Base-by-base conservation (phyloP, 2,888 invertebrate genomes). In the Dryadula phaetusa region DNA sequence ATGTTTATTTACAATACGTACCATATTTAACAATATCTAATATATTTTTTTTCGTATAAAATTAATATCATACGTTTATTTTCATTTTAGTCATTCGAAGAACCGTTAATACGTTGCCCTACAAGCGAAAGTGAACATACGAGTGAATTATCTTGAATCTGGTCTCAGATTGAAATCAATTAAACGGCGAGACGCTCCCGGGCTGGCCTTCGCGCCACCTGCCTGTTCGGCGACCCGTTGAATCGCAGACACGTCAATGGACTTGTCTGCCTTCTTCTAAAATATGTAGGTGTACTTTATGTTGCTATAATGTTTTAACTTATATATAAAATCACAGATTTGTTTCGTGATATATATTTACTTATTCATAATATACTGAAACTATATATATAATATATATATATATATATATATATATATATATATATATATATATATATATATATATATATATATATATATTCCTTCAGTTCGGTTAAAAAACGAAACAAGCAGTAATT, bases 101-200 rank as follows among this genome's bases (percentile, higher is more conserved):
- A 52, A 72, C 74, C 73, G 74, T 73, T 73, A 73, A 65, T 62
- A 70, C 67, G 67, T 64, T 63, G 69, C 64, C 64, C 28, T 52
- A 64, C 69, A 69, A 84, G 82, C 82, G 82, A 83, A 82, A 79
- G 79, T 80, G 81, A 79, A 81, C 81, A 78, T 77, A 67, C 73
- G 72, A 80, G 81, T 84, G 82, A 85, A 86, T 87, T 87, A 88
- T 85, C 82, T 82, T 76, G 80, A 75, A 80, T 79, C 82, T 79
- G 79, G 83, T 79, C 81, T 83, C 85, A 85, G 90, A 90, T 90
- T 89, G 89, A 86, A 89, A 91, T 90, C 89, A 90, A 90, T 90
- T 90, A 90, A 86, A 83, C 82, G 83, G 84, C 83, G 72, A 71
- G 75, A 69, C 70, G 72, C 72, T 87, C 85, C 85, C 82, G 84